Base-by-base conservation (phyloP, 2,797 vertebrate species). In the Acipenser oxyrinchus region DNA sequence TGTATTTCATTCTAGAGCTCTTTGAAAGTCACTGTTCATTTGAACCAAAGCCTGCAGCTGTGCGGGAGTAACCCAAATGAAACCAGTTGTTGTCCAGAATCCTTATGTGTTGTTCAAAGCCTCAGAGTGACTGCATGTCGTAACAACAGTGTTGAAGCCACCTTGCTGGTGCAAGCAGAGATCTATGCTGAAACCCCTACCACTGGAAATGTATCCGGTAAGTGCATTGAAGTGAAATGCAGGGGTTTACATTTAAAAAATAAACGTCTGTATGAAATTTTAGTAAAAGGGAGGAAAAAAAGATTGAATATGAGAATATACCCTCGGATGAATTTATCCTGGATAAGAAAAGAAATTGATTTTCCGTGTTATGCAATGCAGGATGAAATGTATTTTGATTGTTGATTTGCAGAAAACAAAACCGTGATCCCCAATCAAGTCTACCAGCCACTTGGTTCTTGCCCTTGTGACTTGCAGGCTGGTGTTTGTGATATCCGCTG, bases 391-490 rank as follows among this genome's bases (percentile, higher is more conserved):
- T 7, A 7, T 10, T 15, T 48, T 1, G 10, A 7, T 62, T 62
- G 18, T 48, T 55, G 70, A 49, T 59, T 84, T 75, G 62, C 71
- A 98, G 96, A 91, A 70, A 95, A 92, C 66, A 77, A 79, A 77
- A 92, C 92, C 0, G 1, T 82, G 4, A 91, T 95, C 76, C 90
- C 92, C 60, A 93, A 94, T 78, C 95, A 96, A 81, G 89, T 83
- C 12, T 95, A 90, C 76, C 88, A 91, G 59, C 94, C 95, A 0
- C 79, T 99, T n/a, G 96, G 96, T 11, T 73, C 83, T 12, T 99
- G 96, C 78, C 95, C 95, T 6, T 99, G 97, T 82, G 88, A 99
- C 65, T 78, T 97, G 51, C 92, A 89, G 3, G 72, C 79, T 0
- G 81, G 79, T 70, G 79, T 74, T 12, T 99, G 96, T 83, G 92